Percentiles rank a stretch among this genome's conserved stretches.
Evolutionary conservation across 1,140 invertebrate species (phyloP).

Genomic region (Conopomorpha cramerella): DNA sequence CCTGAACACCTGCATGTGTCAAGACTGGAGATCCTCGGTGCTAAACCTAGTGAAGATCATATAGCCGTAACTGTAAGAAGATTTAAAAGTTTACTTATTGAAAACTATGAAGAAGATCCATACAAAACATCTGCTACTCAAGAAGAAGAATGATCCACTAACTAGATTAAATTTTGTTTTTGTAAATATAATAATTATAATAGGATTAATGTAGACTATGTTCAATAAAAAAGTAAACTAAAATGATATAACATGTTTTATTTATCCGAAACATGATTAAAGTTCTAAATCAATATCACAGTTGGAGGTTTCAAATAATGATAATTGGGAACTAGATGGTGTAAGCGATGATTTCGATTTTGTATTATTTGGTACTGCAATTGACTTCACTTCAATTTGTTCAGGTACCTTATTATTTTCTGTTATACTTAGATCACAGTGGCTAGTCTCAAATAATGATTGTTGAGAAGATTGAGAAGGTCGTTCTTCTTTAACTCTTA

Average conservation of each 20-base stretch:
- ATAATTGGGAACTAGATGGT: conserved; percentile 32
- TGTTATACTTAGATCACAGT: too few relatives aligned
- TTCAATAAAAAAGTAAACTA: background rate
- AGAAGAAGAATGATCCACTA: conserved; percentile 7
- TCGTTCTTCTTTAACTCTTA: too few relatives aligned
- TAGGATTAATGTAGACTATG: background rate
- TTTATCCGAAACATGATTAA: conserved; percentile 11
- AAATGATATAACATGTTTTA: background rate
- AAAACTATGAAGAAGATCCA: conserved; percentile 62
- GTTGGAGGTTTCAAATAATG: conserved; percentile 54
- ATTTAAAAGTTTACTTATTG: conserved; percentile 65
- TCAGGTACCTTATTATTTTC: too few relatives aligned
- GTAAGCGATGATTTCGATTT: conserved; percentile 12
- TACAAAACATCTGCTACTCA: conserved; percentile 21
- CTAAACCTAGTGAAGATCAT: conserved; percentile 36
- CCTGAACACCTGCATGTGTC: conserved; percentile 63
- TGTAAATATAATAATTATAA: conserved; percentile 4
- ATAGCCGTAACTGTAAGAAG: conserved; percentile 61
- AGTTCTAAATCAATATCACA: conserved; percentile 55
- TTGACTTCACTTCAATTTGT: too few relatives aligned
- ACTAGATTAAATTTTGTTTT: conserved; percentile 2
- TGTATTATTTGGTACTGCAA: conserved; percentile 7
- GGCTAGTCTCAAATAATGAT: too few relatives aligned
- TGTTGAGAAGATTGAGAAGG: too few relatives aligned
- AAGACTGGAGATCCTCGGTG: conserved; percentile 63